Base-by-base conservation (phyloP, 2,888 invertebrate species). In the Hecatera dysodea region DNA sequence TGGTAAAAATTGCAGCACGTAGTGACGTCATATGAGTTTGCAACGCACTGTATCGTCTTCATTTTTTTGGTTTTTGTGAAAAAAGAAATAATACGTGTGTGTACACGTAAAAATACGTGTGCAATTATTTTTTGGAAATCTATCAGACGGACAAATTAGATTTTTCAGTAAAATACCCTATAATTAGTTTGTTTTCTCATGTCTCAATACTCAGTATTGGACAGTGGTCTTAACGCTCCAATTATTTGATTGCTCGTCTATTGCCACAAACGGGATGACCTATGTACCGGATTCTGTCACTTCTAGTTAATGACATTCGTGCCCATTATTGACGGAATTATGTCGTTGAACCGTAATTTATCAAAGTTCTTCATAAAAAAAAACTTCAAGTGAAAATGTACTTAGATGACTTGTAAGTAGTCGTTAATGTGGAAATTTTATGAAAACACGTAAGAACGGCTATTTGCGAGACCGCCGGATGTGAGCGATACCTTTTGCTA, bases 241-340 rank as follows among this genome's bases (percentile, higher is more conserved):
- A 80, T 77, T 67, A 80, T 67, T 77, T 75, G 64, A 78, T 78
- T 77, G 75, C 36, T 19, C 27, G 48, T 12, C 48, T 55, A 61
- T 68, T 67, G 27, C 4, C n/a, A 36, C n/a, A 56, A 80, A 61
- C 56, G 42, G 27, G 44, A 48, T 17, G 50, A 22, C 39, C 53
- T 73, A 39, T 44, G 52, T 36, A 24, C 67, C 46, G 69, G 57
- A 67, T 52, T 52, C 33, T 48, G 27, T 53, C n/a, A 48, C 44
- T 80, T 67, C 29, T 29, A 29, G 42, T 79, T 66, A 53, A 48
- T 19, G 27, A 29, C 1, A 73, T 36, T n/a, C 33, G 17, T 46
- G 27, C 8, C 33, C 33, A 57, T 71, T 61, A 48, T 44, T 46
- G 33, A 52, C 42, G 9, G 29, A 52, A 42, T 24, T n/a, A 78